phyloP scores from a whole-genome alignment of 2,113 vertebrate genomes.

The Tragulus kanchil region DNA sequence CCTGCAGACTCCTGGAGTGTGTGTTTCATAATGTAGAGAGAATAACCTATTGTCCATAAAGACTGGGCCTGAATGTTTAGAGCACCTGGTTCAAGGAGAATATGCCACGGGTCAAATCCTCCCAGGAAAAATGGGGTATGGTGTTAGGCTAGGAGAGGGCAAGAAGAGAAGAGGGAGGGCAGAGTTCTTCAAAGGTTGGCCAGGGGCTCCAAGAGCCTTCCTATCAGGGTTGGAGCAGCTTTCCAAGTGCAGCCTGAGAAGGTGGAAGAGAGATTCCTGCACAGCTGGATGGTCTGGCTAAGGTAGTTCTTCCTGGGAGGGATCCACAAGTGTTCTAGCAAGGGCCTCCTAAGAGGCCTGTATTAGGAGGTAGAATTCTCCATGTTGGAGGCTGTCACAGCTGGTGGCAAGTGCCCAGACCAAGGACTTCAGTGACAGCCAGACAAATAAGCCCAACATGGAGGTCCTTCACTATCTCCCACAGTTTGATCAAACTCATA shows the following conservation, averaged over 20 bases:
- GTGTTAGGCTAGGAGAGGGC: background rate
- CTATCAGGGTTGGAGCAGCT: background rate
- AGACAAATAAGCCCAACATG: background rate
- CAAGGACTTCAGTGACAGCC: background rate
- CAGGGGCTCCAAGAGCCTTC: background rate
- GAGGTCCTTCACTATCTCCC: background rate
- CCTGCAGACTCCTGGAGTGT: background rate
- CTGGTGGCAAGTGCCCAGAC: background rate
- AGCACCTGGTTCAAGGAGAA: background rate
- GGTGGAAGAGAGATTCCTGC: no score
- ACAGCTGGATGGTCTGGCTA: background rate
- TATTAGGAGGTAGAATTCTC: background rate
- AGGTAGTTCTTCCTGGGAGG: background rate
- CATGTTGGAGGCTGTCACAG: background rate
- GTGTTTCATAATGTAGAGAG: background rate
- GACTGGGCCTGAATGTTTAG: background rate
- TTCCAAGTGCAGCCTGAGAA: background rate
- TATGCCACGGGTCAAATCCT: background rate
- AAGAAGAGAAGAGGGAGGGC: no score
- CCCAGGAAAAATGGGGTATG: background rate
- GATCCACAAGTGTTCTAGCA: background rate
- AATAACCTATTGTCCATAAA: background rate
- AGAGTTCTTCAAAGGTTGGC: no score
- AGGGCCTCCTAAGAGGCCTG: background rate
- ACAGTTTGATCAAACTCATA: background rate